Conservation (phyloP, 1,140 invertebrate species). For the Microvelia longipes region DNA sequence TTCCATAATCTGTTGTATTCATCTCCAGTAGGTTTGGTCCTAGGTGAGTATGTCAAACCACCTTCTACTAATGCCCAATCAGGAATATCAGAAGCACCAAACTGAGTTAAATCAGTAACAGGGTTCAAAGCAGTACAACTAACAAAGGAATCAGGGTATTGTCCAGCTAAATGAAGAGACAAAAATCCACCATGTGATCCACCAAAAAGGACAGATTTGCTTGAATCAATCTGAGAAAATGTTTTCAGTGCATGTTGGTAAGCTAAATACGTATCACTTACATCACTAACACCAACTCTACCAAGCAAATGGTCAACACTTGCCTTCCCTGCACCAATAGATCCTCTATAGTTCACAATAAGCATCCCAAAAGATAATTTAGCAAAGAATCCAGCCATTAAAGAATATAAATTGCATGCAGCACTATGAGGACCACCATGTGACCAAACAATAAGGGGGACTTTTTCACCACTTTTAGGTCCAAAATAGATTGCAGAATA, state of each 20-base stretch:
- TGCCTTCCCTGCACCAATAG: conserved; percentile 61
- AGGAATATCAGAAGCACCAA: conserved; percentile 57
- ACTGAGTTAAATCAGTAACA: conserved; percentile 57
- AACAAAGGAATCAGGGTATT: conserved; percentile 42
- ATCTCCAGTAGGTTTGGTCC: conserved; percentile 24
- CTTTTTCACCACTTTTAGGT: not conserved
- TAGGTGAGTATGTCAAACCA: conserved; percentile 32
- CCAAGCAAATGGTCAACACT: conserved; percentile 55
- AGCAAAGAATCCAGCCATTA: conserved; percentile 39
- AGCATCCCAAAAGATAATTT: conserved; percentile 49
- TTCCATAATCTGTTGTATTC: conserved; percentile 42
- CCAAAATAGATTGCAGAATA: not conserved
- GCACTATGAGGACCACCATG: conserved; percentile 70
- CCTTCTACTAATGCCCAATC: conserved; percentile 56
- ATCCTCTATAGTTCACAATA: conserved; percentile 76
- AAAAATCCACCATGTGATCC: conserved; percentile 89
- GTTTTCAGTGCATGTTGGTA: conserved; percentile 36
- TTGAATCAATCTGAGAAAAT: conserved; percentile 38
- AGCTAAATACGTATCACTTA: conserved; percentile 58
- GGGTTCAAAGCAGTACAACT: conserved; percentile 60
- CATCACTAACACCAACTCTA: conserved; percentile 60
- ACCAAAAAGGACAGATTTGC: conserved; percentile 44
- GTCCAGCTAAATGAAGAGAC: conserved; percentile 65
- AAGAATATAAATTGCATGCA: conserved; percentile 40
- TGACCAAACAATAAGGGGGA: conserved; percentile 42